Conservation (phyloP, 2,888 invertebrate genomes). For the Smittia sp. region DNA sequence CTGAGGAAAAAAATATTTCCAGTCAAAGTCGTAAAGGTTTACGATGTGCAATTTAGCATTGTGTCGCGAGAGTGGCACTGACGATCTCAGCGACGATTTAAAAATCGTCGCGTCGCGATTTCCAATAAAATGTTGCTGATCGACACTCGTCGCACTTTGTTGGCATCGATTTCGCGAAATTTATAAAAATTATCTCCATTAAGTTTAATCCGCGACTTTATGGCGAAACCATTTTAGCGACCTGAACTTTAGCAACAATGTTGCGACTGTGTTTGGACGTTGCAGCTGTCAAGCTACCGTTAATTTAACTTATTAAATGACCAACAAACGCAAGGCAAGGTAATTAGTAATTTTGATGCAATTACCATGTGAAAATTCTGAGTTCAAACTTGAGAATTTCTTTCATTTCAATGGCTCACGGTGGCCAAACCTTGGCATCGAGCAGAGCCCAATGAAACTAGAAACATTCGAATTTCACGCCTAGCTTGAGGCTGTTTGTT, state of each 20-base stretch:
- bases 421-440: too few species aligned
- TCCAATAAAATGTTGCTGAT: neutral
- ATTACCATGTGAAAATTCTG: too few species aligned
- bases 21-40: neutral
- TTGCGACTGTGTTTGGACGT: neutral
- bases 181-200: neutral
- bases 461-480: too few species aligned
- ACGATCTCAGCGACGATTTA: neutral
- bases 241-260: neutral
- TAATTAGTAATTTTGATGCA: too few species aligned
- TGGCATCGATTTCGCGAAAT: neutral
- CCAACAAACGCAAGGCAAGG: too few species aligned
- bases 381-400: too few species aligned
- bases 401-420: too few species aligned
- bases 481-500: too few species aligned
- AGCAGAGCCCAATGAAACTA: too few species aligned
- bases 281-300: too few species aligned
- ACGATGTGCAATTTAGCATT: slow-evolving; percentile 5
- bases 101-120: neutral
- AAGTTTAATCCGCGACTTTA: neutral
- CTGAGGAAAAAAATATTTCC: neutral
- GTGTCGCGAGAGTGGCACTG: neutral
- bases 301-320: too few species aligned
- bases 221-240: neutral
- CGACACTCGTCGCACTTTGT: neutral